Evolutionary conservation across 2,888 invertebrate genomes (phyloP).

Genomic region (Anaspis maculata): DNA sequence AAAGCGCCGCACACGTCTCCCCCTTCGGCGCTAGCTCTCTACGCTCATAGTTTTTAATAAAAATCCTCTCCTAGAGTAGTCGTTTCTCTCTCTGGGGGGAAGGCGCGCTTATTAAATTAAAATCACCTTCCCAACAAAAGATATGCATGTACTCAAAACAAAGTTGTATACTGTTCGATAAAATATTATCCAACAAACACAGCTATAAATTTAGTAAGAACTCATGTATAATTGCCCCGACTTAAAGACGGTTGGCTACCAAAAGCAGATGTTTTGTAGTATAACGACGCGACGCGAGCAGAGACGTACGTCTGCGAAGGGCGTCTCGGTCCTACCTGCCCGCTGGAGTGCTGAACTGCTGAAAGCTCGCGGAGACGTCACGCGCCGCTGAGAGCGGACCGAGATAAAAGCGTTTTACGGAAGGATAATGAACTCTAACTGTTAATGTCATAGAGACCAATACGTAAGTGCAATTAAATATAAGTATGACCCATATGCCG

Average conservation of each 20-base stretch:
- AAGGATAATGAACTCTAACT: conserved; percentile 36
- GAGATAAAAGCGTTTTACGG: conserved; percentile 21
- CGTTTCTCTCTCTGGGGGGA: no score
- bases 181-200: no score
- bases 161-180: no score
- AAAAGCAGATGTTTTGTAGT: conserved; percentile 40
- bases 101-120: no score
- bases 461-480: conserved; percentile 25
- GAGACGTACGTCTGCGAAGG: conserved; percentile 9
- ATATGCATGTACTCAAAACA: no score
- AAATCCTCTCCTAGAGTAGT: no score
- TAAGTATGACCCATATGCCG: conserved; percentile 23
- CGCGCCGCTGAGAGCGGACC: conserved; percentile 12
- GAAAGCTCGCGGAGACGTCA: conserved; percentile 15
- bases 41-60: no score
- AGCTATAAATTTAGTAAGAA: no score
- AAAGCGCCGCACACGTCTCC: no score
- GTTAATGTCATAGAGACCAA: conserved; percentile 29
- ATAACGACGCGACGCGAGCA: conserved; percentile 11
- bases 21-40: no score
- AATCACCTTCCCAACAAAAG: no score
- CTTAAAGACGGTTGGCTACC: conserved; percentile 39
- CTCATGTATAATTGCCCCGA: conserved; percentile 31
- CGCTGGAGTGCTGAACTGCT: no score
- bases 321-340: conserved; percentile 14